Evolutionary conservation across 2,113 vertebrate species (phyloP).

Genomic region (Urocitellus parryii): DNA sequence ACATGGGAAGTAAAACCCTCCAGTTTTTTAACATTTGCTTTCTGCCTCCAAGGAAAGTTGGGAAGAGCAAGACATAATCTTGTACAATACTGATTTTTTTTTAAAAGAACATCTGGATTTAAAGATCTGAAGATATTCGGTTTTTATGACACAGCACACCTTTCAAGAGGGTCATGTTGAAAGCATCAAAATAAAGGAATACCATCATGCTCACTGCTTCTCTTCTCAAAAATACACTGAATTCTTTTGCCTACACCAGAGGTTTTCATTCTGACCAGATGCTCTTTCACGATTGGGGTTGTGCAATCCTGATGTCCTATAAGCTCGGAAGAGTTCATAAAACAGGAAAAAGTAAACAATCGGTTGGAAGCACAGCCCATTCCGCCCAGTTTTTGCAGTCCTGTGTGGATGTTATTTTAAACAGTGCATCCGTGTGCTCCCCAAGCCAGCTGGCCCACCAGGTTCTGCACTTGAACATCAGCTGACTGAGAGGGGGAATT

Average conservation of each 20-base stretch:
- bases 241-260: not conserved
- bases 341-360: not conserved
- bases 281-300: not conserved
- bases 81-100: not conserved
- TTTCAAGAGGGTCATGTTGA: not conserved
- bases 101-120: not conserved
- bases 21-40: not conserved
- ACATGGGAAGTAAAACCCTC: not conserved
- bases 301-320: not conserved
- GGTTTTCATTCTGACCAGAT: not conserved
- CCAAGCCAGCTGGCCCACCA: not conserved
- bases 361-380: not conserved
- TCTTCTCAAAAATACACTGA: not conserved
- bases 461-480: not conserved
- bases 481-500: not conserved
- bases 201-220: not conserved
- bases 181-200: not conserved
- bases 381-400: not conserved
- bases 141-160: not conserved
- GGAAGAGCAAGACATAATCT: not conserved
- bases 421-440: not conserved
- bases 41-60: not conserved
- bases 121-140: not conserved
- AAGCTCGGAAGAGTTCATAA: not conserved
- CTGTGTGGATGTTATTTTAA: not conserved